Percentiles rank a stretch among this genome's conserved stretches.
These are phyloP conservation scores for Aix galericulata DNA, from an alignment of 2,113 vertebrate species.

Conservation along the genomic window DNA sequence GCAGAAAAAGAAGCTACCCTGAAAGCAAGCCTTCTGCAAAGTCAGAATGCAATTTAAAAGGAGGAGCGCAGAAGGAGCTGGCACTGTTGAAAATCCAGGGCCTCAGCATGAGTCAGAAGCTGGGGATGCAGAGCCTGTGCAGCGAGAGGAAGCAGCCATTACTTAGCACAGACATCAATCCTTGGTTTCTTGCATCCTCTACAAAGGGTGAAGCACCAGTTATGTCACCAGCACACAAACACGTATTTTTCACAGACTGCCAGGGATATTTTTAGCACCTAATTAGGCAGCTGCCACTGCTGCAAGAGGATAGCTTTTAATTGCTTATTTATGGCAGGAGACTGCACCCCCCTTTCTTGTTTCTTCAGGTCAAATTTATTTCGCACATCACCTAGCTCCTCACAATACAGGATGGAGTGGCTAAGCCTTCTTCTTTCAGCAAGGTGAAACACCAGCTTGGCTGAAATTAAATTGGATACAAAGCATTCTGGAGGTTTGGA, in stretches of 20 bases:
- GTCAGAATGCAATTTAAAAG: not conserved
- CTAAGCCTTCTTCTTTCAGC: not conserved
- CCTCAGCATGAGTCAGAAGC: conserved; percentile 44
- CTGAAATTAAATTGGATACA: not conserved
- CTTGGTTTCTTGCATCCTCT: not conserved
- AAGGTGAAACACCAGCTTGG: not conserved
- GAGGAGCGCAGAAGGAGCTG: not conserved
- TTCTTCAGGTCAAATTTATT: not conserved
- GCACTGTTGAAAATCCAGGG: not conserved
- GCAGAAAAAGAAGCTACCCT: not conserved
- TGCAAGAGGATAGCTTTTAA: conserved; percentile 8
- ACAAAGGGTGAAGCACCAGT: not conserved
- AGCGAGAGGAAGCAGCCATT: not conserved
- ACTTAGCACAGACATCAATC: not conserved
- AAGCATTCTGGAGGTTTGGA: not conserved
- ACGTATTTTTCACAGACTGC: not conserved
- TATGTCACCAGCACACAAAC: not conserved
- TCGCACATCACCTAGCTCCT: not conserved
- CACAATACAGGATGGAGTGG: not conserved
- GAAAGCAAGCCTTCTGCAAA: conserved; percentile 4
- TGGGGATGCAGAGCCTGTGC: not conserved
- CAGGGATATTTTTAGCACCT: conserved; percentile 22
- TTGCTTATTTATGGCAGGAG: not conserved
- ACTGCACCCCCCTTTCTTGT: not conserved
- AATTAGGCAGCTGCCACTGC: not conserved